Conservation (phyloP, 1,140 invertebrate species). For the Pseudomyrmex pallidus region DNA sequence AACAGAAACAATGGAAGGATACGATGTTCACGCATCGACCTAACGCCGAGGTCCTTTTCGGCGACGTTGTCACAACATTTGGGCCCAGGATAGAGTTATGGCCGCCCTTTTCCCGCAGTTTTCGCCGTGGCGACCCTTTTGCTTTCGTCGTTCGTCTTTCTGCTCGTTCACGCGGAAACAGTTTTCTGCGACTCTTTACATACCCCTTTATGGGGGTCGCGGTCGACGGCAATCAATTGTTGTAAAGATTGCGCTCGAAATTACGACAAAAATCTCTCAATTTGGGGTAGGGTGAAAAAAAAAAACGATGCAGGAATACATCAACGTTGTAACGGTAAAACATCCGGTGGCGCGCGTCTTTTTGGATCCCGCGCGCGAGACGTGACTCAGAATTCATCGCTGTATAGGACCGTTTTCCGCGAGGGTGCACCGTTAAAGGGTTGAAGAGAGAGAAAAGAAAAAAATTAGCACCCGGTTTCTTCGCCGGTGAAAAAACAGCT, state of each 20-base stretch:
- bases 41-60: conserved; percentile 46
- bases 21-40: conserved; percentile 36
- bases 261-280: neutral
- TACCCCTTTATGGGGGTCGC: neutral
- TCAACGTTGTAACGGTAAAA: conserved; percentile 9
- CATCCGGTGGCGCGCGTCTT: conserved; percentile 11
- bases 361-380: conserved; percentile 46
- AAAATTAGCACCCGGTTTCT: conserved; percentile 63
- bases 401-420: conserved; percentile 43
- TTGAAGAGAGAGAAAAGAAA: conserved; percentile 9
- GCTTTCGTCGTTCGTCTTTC: conserved; percentile 23
- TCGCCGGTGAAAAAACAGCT: conserved; percentile 31
- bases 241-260: neutral
- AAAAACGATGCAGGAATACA: neutral
- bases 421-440: conserved; percentile 53
- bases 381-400: conserved; percentile 65
- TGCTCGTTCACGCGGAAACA: conserved; percentile 45
- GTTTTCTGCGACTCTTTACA: conserved; percentile 34
- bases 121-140: conserved; percentile 23
- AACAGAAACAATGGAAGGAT: conserved; percentile 56
- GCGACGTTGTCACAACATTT: conserved; percentile 71
- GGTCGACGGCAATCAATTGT: conserved; percentile 20
- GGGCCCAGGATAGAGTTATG: conserved; percentile 67
- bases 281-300: too few relatives aligned
- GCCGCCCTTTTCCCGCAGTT: conserved; percentile 60